Evolutionary conservation across 2,113 vertebrate species (phyloP).

Genomic region (pig (Sus scrofa)): T2T-Sscrofa CM000824.6:206014001-206014500

Average conservation of each 20-base stretch:
- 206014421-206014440: not conserved
- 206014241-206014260: not conserved
- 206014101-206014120: constrained; percentile 4
- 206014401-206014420: constrained; percentile 60
- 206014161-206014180: not conserved
- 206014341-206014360: constrained; percentile 55
- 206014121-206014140: not conserved
- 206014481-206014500: not conserved
- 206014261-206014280: constrained; percentile 48
- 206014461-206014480: constrained; percentile 50
- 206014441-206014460: constrained; percentile 2
- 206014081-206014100: constrained; percentile 36
- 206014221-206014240: constrained; percentile 42
- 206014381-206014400: constrained; percentile 52
- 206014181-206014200: constrained; percentile 19
- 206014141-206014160: not conserved
- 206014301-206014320: constrained; percentile 4
- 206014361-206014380: constrained; percentile 26
- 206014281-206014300: constrained; percentile 6
- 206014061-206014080: not conserved
- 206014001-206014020: constrained; percentile 20
- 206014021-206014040: constrained; percentile 56
- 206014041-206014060: not conserved
- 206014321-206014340: constrained; percentile 1
- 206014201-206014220: not conserved